Evolutionary conservation across 2,113 vertebrate genomes (phyloP), one percentile per base, ranked within the genome.

Genomic region (Emydura subglobosa): DNA sequence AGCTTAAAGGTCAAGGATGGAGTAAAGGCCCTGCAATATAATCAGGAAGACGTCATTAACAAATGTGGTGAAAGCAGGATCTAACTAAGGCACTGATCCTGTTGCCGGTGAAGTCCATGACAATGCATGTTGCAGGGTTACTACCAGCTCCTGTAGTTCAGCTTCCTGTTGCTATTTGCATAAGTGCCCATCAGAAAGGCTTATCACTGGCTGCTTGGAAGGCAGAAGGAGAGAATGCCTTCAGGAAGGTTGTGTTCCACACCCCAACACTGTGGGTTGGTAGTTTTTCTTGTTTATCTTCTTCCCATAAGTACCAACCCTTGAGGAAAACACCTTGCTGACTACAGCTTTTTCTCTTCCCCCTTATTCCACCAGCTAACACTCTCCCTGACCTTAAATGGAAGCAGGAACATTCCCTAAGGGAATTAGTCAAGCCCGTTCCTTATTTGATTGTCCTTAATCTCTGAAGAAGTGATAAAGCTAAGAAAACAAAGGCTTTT

Each of bases 391-490:
- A 76, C 61, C 10, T 65, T 72, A 91, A 89, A 49, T 68, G 72
- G 82, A 78, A 95, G 53, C 87, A 84, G 68, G 12, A 25, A 86
- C 95, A 50, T 93, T 94, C 49, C 87, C 49, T 57, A 42, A 53
- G 8, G 54, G 93, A 49, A 39, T 57, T 0, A 0, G 49, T 92
- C 29, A 89, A 51, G 91, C 72, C 85, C 81, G 59, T 92, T 94
- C 80, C 9, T 91, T 39, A 39, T 83, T 83, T 92, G 42, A 39
- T 4, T 53, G 16, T 19, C 85, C 90, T 87, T 92, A 19, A 57
- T 78, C 87, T 94, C 85, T 86, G 83, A 29, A 76, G 68, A 97
- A 91, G 39, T 90, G 68, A 93, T 95, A 76, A 87, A 76, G 19
- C 50, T 76, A 42, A 51, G 90, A 78, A 9, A 51, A 72, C 78